Evolutionary conservation across 2,888 invertebrate species (phyloP), one percentile per base, ranked within the genome.

Genomic region (Leuctra nigra): DNA sequence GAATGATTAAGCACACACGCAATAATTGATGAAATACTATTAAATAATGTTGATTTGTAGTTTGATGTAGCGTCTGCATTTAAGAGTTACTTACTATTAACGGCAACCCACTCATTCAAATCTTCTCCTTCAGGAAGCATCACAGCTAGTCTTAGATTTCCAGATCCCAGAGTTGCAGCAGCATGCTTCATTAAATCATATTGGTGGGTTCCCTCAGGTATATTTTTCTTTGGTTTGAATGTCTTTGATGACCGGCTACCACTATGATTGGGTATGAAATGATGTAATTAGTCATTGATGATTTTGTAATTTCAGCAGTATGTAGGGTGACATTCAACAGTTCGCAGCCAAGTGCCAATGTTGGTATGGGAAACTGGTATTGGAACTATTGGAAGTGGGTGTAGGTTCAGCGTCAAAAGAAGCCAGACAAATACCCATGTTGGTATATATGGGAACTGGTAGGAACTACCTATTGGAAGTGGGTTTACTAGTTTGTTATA

Each of bases 101-200:
- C 98, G 55, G 99, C 99, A 39, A 99, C 94, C 99, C 99, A 99
- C 79, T 99, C 99, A 70, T 99, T 98, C 62, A 96, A 82, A 76
- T 99, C 99, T 76, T 99, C 99, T 35, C 99, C 98, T 73, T 97
- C 97, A 1, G 98, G 98, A 65, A 98, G 77, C 81, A 92, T 88
- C 55, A 99, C 98, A 44, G 98, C 99, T 61, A 95, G 81, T 61
- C 97, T 80, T 63, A 99, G 78, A 77, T 98, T 98, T 22, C 97
- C 98, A 47, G 96, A 97, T 57, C 98, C 99, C 41, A 99, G 77
- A 1, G 99, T 99, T 58, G 96, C 95, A 1, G 96, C 96, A n/a
- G 94, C 94, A 79, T 95, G 96, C 77, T 96, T 92, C 96, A 97
- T 96, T 72, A 98, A 78, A 75, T 98, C 97, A 86, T 96, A 95